Base-by-base conservation (phyloP, 2,113 vertebrate species). In the Pteropus alecto region DNA sequence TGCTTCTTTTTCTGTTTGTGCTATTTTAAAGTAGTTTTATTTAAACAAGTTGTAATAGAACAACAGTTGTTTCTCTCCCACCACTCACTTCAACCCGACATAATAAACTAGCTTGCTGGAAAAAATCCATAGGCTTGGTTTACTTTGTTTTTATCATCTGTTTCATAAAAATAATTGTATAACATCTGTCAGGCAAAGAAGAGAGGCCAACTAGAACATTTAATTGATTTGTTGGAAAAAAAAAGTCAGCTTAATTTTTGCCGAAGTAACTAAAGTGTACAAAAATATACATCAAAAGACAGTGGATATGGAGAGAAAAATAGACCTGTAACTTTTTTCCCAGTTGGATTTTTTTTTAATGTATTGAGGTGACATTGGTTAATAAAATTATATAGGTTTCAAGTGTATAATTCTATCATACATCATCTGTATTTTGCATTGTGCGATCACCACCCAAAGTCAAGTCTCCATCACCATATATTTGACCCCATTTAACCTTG, bases 21-120 rank as follows among this genome's bases (percentile, higher is more conserved):
- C 14, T 54, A 22, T 51, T 61, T 78, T 38, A 65, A 70, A 16
- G 77, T 61, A 90, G 5, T 81, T 7, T 38, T 79, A 54, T 38
- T n/a, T 60, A 33, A 90, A 67, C 2, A 65, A 14, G 1, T 74
- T 46, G 0, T 43, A 28, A 0, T 51, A n/a, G 19, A 90, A 61
- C 3, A 81, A 18, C 3, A 11, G 11, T 92, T 19, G n/a, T 9
- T 89, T 51, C 19, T 71, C 38, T 38, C 11, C 5, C 8, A 74
- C 5, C 16, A 35, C 0, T 79, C 48, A 41, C 3, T 6, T 11
- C 18, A n/a, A 3, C 3, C 22, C 21, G 8, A 79, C 2, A 22
- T 43, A 70, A 56, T 22, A 51, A 71, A 35, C 5, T 41, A 92
- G 21, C 46, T 87, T 77, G 14, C 28, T 22, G 15, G 14, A 71